Evolutionary conservation across 2,888 invertebrate species (phyloP).

Genomic region (Eilema sororculum): DNA sequence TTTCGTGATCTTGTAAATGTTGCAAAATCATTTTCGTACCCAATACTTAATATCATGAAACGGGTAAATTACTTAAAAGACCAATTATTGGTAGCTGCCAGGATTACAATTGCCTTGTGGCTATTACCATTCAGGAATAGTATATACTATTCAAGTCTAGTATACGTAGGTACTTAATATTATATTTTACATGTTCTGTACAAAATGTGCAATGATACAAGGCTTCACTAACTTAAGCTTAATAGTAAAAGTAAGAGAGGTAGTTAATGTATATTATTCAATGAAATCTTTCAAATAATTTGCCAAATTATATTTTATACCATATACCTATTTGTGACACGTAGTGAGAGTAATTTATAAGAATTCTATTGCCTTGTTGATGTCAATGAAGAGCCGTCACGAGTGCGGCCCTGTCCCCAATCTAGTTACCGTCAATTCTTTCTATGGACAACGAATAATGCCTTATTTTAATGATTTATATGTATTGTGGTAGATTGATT

Average conservation of each 20-base stretch:
- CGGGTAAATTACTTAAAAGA: neutral
- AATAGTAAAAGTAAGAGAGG: neutral
- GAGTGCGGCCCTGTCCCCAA: slow-evolving; percentile 10
- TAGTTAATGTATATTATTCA: neutral
- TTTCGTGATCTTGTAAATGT: neutral
- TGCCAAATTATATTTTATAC: slow-evolving; percentile 32
- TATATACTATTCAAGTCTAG: no score
- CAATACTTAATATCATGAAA: neutral
- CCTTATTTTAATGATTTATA: slow-evolving; percentile 6
- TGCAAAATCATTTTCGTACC: neutral
- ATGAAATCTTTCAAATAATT: neutral
- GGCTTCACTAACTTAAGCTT: neutral
- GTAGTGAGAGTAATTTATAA: slow-evolving; percentile 45
- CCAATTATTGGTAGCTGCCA: neutral
- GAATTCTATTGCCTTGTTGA: neutral
- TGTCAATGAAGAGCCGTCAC: neutral
- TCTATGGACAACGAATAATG: neutral
- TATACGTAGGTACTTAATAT: no score
- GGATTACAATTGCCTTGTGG: neutral
- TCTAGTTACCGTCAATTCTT: slow-evolving; percentile 34
- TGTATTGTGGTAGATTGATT: neutral
- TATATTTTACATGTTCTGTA: no score
- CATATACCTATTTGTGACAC: slow-evolving; percentile 28
- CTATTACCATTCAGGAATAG: neutral
- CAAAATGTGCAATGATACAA: neutral